Percentiles rank a stretch among this genome's conserved stretches.
These are phyloP conservation scores for Rana temporaria DNA, from an alignment of 2,113 vertebrate genomes.

Conservation along the genomic window DNA sequence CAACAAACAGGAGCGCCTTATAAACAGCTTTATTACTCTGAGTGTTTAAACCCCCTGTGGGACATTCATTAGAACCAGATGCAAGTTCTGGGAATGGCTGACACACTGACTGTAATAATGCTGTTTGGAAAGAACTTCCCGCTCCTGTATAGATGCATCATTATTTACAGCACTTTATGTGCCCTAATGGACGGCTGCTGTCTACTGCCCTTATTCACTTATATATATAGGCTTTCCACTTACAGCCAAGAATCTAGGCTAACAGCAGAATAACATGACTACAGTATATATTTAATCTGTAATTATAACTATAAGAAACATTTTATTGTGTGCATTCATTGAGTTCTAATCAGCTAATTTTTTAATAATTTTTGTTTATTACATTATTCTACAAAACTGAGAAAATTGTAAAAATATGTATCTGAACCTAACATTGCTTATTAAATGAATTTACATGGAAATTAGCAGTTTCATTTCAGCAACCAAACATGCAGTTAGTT, in stretches of 20 bases:
- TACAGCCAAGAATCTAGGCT: background rate
- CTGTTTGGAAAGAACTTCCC: conserved; percentile 54
- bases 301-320: too few species aligned
- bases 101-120: conserved; percentile 55
- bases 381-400: too few species aligned
- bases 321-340: too few species aligned
- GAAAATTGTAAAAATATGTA: too few species aligned
- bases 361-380: too few species aligned
- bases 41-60: conserved; percentile 54
- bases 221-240: background rate
- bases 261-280: background rate
- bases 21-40: conserved; percentile 54
- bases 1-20: conserved; percentile 37
- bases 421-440: too few species aligned
- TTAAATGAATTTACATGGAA: too few species aligned
- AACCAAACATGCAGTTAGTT: too few species aligned
- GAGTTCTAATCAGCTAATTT: too few species aligned
- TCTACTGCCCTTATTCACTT: conserved; percentile 26
- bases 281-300: too few species aligned
- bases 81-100: conserved; percentile 53
- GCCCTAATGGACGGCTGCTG: conserved; percentile 41
- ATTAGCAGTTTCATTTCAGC: too few species aligned
- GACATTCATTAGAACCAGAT: conserved; percentile 57
- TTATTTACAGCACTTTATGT: conserved; percentile 51
- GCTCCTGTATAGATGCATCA: conserved; percentile 50